These are phyloP conservation scores for Puma concolor DNA, from an alignment of 2,113 vertebrate genomes.

Conservation along the genomic window DNA sequence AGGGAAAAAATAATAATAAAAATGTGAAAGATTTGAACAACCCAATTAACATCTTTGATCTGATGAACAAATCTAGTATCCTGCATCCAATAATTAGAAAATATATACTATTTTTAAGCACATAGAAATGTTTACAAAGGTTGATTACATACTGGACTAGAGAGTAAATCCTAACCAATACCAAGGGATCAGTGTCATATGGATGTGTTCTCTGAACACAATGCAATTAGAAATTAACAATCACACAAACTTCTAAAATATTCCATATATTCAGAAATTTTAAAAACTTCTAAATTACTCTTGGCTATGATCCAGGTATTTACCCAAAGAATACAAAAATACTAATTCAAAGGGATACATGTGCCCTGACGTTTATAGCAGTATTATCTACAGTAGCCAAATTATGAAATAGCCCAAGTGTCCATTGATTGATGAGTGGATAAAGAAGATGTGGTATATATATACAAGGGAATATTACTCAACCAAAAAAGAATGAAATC, in stretches of 20 bases:
- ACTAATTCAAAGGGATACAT: background rate
- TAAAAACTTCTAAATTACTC: background rate
- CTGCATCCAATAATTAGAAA: background rate
- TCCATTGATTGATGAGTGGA: background rate
- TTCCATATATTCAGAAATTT: background rate
- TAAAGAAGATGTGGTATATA: background rate
- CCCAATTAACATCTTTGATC: background rate
- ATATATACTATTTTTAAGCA: background rate
- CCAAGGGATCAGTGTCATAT: background rate
- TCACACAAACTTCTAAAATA: background rate
- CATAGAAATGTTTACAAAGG: background rate
- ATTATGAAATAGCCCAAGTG: background rate
- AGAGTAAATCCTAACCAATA: conserved; percentile 24
- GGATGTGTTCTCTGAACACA: conserved; percentile 34
- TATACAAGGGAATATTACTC: background rate
- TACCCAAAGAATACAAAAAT: background rate
- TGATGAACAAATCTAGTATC: conserved; percentile 2
- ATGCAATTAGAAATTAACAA: background rate
- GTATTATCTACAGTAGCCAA: background rate
- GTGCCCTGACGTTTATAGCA: background rate
- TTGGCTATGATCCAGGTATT: background rate
- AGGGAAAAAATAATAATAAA: background rate
- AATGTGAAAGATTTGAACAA: background rate
- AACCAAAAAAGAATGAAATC: background rate
- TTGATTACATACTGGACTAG: background rate